phyloP scores from a whole-genome alignment of 2,113 vertebrate species.

The Syrmaticus mikado region DNA sequence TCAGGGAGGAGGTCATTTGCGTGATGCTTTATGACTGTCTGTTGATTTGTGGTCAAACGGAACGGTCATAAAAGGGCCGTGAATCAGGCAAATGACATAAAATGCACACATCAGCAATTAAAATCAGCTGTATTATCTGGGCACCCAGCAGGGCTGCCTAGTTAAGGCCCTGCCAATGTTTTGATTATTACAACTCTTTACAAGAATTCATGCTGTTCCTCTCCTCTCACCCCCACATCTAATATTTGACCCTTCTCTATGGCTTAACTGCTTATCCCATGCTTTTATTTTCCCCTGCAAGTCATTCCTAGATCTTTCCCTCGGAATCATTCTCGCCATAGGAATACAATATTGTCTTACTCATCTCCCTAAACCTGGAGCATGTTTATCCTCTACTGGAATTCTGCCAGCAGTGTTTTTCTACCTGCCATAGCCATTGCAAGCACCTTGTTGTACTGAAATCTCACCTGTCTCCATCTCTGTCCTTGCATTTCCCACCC shows the following conservation, averaged over 20 bases:
- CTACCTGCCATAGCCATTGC: neutral
- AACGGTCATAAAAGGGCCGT: neutral
- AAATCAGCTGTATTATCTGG: conserved; percentile 35
- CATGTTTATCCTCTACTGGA: fast-evolving
- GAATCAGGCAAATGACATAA: conserved; percentile 27
- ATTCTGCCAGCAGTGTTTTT: neutral
- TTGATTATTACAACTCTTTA: conserved; percentile 47
- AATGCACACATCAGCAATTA: conserved; percentile 59
- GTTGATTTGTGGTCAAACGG: conserved; percentile 56
- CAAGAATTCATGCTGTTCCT: conserved; percentile 55
- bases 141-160: conserved; percentile 47
- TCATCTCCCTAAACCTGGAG: fast-evolving
- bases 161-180: conserved; percentile 54
- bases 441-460: neutral
- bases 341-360: neutral
- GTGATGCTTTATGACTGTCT: conserved; percentile 1
- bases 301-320: neutral
- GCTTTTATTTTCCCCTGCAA: neutral
- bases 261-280: neutral
- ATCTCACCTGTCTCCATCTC: neutral
- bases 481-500: neutral
- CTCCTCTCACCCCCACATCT: neutral
- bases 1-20: neutral
- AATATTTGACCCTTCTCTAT: conserved; percentile 3
- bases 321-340: neutral